These are phyloP conservation scores for Bungarus multicinctus DNA, from an alignment of 2,113 vertebrate species.

Conservation along the genomic window DNA sequence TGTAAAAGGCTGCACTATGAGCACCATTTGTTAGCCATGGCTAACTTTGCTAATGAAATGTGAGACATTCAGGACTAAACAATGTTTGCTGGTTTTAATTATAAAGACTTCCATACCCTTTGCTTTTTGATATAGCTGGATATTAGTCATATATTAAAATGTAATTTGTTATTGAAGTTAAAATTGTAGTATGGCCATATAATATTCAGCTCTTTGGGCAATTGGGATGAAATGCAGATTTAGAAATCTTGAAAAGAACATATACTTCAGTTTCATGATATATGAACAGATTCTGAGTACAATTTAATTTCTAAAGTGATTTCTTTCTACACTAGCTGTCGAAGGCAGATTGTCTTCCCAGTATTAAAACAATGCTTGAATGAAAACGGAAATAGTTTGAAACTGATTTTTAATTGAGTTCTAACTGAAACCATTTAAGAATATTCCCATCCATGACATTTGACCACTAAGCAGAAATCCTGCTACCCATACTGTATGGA, in stretches of 20 bases:
- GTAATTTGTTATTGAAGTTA: background rate
- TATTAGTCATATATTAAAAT: background rate
- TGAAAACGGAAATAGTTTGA: background rate
- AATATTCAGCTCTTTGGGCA: background rate
- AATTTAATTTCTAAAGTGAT: background rate
- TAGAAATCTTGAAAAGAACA: background rate
- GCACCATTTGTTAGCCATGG: background rate
- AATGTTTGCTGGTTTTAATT: background rate
- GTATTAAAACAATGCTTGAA: background rate
- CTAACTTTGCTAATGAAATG: background rate
- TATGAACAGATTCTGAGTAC: background rate
- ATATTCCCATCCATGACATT: background rate
- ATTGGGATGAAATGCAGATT: background rate
- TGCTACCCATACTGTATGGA: conserved; percentile 22
- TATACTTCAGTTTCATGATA: background rate
- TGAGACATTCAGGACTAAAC: background rate
- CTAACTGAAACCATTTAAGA: background rate
- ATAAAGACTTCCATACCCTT: background rate
- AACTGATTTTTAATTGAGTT: conserved; percentile 5
- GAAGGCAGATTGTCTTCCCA: background rate
- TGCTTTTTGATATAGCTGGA: background rate
- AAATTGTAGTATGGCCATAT: background rate
- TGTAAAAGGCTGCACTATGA: background rate
- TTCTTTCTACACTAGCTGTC: background rate
- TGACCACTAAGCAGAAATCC: conserved; percentile 44